These are phyloP conservation scores for Neolamprologus variostigma DNA, from an alignment of 2,113 vertebrate genomes.

Conservation along the genomic window DNA sequence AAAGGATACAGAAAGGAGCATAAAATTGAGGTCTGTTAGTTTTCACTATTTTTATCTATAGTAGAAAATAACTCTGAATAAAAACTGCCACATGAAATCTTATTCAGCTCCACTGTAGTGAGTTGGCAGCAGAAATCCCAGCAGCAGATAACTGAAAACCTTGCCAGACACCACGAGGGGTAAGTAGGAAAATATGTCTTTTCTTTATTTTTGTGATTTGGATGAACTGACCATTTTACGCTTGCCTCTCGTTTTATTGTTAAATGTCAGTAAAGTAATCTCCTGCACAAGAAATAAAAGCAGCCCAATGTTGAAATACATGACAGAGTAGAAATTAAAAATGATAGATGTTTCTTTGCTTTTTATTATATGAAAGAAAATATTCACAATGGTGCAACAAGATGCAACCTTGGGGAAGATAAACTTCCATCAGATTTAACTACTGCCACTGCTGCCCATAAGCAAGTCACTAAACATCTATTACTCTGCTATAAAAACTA, in stretches of 20 bases:
- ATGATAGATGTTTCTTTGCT: not conserved
- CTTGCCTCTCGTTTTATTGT: constrained; percentile 3
- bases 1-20: not conserved
- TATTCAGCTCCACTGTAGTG: constrained; percentile 1
- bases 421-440: not conserved
- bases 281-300: not conserved
- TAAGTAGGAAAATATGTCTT: constrained; percentile 7
- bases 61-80: constrained; percentile 6
- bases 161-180: constrained; percentile 16
- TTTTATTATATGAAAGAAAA: not conserved
- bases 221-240: not conserved
- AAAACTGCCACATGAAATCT: constrained; percentile 28
- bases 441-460: not conserved
- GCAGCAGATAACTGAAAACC: constrained; percentile 11
- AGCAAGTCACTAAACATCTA: not conserved
- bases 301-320: not conserved
- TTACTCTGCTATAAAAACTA: not conserved
- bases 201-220: not conserved
- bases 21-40: not conserved
- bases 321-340: not conserved
- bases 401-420: not conserved
- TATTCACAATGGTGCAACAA: not conserved
- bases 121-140: constrained; percentile 5
- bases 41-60: constrained; percentile 38
- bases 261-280: not conserved